phyloP scores from a whole-genome alignment of 2,888 invertebrate genomes.

The Craniophora ligustri region DNA sequence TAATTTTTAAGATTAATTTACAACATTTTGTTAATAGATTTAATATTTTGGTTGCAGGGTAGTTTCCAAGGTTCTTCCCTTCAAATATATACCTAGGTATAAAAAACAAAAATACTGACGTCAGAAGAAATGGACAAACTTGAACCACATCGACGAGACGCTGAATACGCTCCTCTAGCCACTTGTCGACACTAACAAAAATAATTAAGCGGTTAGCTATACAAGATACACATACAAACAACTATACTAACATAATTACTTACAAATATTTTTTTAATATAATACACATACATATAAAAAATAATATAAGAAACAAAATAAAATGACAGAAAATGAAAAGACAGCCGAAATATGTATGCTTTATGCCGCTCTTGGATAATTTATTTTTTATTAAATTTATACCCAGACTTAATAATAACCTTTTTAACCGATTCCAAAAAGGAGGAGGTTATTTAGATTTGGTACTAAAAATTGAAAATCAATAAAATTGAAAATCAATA shows the following conservation, averaged over 20 bases:
- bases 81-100: too few relatives aligned
- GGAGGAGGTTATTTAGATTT: too few relatives aligned
- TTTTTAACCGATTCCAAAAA: too few relatives aligned
- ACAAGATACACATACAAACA: conserved; percentile 70
- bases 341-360: conserved; percentile 30
- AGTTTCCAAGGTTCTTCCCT: too few relatives aligned
- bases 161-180: conserved; percentile 67
- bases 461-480: conserved; percentile 5
- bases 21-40: too few relatives aligned
- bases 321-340: conserved; percentile 12
- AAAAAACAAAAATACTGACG: conserved; percentile 15
- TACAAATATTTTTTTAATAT: conserved; percentile 44
- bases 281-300: conserved; percentile 10
- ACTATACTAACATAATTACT: conserved; percentile 59
- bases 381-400: too few relatives aligned
- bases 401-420: too few relatives aligned
- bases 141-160: conserved; percentile 56
- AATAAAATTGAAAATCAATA: conserved; percentile 7
- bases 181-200: conserved; percentile 77
- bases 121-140: conserved; percentile 62
- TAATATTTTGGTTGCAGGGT: too few relatives aligned
- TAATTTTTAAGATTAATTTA: too few relatives aligned
- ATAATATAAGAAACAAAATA: conserved; percentile 1
- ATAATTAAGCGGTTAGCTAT: conserved; percentile 72
- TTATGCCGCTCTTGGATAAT: conserved; percentile 34